Conservation (phyloP, 2,797 vertebrate species). For the Saxicola maurus region DNA sequence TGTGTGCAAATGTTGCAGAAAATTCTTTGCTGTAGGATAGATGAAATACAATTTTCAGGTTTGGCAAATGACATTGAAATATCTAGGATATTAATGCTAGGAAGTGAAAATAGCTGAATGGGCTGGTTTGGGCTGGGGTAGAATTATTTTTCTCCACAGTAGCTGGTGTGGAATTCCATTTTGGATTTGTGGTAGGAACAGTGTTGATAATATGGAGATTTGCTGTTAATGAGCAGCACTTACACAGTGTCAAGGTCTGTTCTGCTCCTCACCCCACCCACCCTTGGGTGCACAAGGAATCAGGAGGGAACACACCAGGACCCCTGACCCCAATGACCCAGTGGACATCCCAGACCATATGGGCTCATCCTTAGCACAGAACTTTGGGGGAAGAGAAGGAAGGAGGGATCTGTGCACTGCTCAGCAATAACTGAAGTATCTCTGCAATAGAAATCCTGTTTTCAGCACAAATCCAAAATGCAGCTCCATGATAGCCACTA, state of each 20-base stretch:
- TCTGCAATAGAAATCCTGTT: background rate
- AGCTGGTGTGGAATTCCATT: background rate
- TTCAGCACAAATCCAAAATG: background rate
- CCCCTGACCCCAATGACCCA: background rate
- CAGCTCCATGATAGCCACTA: background rate
- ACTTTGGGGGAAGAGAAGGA: background rate
- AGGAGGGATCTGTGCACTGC: background rate
- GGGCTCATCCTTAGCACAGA: background rate
- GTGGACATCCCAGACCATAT: background rate
- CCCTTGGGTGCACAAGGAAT: background rate
- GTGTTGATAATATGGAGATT: background rate
- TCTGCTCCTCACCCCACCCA: background rate
- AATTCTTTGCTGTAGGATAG: background rate
- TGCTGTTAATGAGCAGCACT: background rate
- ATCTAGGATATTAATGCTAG: background rate
- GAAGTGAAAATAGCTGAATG: background rate
- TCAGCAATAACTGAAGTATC: background rate
- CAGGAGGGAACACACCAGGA: background rate
- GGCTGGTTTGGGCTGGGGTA: background rate
- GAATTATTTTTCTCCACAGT: background rate
- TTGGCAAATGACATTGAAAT: background rate
- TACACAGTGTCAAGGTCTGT: background rate
- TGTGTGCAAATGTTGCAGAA: background rate
- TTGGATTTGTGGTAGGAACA: background rate
- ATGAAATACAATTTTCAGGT: background rate